Evolutionary conservation across 2,113 vertebrate species (phyloP), one percentile per base, ranked within the genome.

Genomic region (Pantherophis guttatus): DNA sequence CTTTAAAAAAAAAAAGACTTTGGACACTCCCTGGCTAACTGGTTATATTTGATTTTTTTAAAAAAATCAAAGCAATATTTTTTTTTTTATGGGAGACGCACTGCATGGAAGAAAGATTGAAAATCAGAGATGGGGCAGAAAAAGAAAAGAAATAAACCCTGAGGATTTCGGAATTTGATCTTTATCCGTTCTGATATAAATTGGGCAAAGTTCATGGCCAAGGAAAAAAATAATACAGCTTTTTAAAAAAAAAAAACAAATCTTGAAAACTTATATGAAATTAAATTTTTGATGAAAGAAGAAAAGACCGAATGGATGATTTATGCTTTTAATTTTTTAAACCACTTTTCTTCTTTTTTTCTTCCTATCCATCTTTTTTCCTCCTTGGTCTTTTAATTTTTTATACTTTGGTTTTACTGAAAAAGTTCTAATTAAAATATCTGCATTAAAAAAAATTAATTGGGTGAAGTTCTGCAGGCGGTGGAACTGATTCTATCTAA

Each of bases 11-110:
- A 50, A 81, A 33, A 91, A 55, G 75, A 92, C 91, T 48, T 85
- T 91, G 91, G 93, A 33, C 81, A 93, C 88, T 90, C 87, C 93
- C 29, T 3, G n/a, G 92, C 52, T 88, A 53, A 70, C n/a, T n/a
- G 24, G 81, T n/a, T 59, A 93, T 58, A 2, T 50, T 39, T n/a
- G 7, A 12, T 59, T 33, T 53, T 58, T 21, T 55, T 5, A n/a
- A 81, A 81, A 57, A 17, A 58, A 93, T 29, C 52, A 86, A 90
- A 65, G 5, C 86, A 86, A 57, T 90, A 29, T 21, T 65, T 86
- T 50, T 81, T 93, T 90, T 54, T 50, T 50, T 50, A 62, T 90
- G 52, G n/a, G 75, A 52, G 57, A 44, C 1, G 2, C 29, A 26
- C 44, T 29, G 24, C 2, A 1, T 12, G 13, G n/a, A 24, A 54